Evolutionary conservation across 2,888 invertebrate species (phyloP).

Genomic region (Caenorhabditis sp.): DNA sequence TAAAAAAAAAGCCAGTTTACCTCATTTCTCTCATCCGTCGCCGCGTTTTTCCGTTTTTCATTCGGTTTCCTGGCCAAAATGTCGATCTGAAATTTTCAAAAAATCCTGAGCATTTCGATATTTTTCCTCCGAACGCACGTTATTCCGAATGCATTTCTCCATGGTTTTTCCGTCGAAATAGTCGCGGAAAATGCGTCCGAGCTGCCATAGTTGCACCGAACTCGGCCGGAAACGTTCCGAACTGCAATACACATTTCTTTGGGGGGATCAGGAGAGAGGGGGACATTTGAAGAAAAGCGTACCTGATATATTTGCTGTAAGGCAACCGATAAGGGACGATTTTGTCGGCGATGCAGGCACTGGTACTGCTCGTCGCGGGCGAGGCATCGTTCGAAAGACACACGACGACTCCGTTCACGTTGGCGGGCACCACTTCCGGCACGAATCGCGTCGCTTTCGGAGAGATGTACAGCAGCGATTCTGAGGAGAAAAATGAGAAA

Average conservation of each 20-base stretch:
- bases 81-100: conserved; percentile 14
- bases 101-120: not conserved
- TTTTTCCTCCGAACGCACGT: conserved; percentile 23
- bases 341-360: conserved; percentile 31
- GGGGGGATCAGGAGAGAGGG: too few species aligned
- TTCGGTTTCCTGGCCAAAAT: not conserved
- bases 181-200: conserved; percentile 17
- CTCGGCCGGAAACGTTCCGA: conserved; percentile 5
- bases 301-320: conserved; percentile 30
- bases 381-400: conserved; percentile 45
- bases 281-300: too few species aligned
- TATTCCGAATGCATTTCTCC: conserved; percentile 10
- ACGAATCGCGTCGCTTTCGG: conserved; percentile 41
- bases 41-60: not conserved
- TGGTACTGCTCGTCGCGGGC: conserved; percentile 27
- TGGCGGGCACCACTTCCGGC: conserved; percentile 17
- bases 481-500: conserved; percentile 16
- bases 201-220: conserved; percentile 12
- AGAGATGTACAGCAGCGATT: conserved; percentile 44
- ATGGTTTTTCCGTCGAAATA: conserved; percentile 35
- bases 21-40: conserved; percentile 16
- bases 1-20: not conserved
- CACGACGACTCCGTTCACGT: conserved; percentile 22
- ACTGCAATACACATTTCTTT: conserved; percentile 25
- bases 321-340: conserved; percentile 42